Percentiles rank a stretch among this genome's conserved stretches.
phyloP scores from a whole-genome alignment of 1,140 invertebrate species.

The Saccostrea glomerata region DNA sequence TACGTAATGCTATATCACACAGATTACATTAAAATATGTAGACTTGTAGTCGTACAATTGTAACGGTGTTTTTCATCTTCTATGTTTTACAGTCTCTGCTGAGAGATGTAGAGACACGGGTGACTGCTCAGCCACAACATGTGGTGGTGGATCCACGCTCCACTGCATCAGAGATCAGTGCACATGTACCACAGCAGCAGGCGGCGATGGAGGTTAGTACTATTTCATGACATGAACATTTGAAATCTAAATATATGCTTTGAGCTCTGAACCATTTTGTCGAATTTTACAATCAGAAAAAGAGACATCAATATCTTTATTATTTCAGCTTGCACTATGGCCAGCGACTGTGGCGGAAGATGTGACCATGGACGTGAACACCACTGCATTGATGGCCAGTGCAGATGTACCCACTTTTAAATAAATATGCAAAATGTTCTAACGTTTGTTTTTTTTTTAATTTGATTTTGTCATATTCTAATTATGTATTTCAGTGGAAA shows the following conservation, averaged over 20 bases:
- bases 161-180: not conserved
- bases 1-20: too few relatives aligned
- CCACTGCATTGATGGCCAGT: not conserved
- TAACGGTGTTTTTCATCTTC: not conserved
- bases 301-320: not conserved
- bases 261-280: not conserved
- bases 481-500: too few relatives aligned
- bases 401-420: not conserved
- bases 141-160: not conserved
- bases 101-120: not conserved
- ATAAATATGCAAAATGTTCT: not conserved
- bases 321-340: not conserved
- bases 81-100: not conserved
- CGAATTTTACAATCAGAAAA: not conserved
- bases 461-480: too few relatives aligned
- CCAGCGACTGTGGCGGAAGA: not conserved
- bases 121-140: not conserved
- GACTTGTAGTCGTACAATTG: too few relatives aligned
- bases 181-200: constrained; percentile 8
- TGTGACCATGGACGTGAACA: not conserved
- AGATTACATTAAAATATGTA: too few relatives aligned
- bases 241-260: too few relatives aligned
- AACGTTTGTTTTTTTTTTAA: too few relatives aligned
- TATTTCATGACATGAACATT: not conserved
- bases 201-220: not conserved